phyloP scores from a whole-genome alignment of 30 jellyfish, hydroid and myxozoan species.

The Mastigias papua region DNA sequence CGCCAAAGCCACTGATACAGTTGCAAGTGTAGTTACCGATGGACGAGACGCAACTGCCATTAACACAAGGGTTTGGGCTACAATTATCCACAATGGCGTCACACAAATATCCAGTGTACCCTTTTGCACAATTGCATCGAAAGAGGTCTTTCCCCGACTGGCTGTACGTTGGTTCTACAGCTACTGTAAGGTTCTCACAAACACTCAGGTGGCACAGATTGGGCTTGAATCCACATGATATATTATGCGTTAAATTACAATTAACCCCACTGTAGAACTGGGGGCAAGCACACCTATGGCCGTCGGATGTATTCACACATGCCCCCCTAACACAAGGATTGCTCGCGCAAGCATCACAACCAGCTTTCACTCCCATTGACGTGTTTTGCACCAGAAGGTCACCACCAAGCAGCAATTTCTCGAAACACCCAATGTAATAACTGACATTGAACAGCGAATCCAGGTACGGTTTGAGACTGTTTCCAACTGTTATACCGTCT shows the following conservation, averaged over 20 bases:
- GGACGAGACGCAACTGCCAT: conserved; percentile 59
- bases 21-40: conserved; percentile 52
- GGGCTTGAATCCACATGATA: conserved; percentile 55
- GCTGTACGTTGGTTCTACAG: conserved; percentile 40
- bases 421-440: conserved; percentile 67
- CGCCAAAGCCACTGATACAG: conserved; percentile 72
- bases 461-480: conserved; percentile 1
- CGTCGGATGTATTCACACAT: conserved; percentile 70
- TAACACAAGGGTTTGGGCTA: conserved; percentile 55
- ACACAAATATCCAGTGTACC: conserved; percentile 64
- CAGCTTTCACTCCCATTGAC: conserved; percentile 21
- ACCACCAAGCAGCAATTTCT: conserved; percentile 40
- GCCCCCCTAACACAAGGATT: conserved; percentile 61
- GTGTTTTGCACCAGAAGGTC: conserved; percentile 20
- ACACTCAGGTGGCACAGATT: conserved; percentile 42
- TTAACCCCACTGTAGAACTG: conserved; percentile 53
- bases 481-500: conserved; percentile 51
- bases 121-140: conserved; percentile 67
- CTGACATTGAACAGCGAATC: conserved; percentile 7
- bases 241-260: conserved; percentile 64
- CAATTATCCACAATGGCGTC: conserved; percentile 7
- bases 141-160: conserved; percentile 71
- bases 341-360: conserved; percentile 68
- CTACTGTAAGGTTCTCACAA: conserved; percentile 52
- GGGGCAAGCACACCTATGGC: conserved; percentile 72